Percentiles rank a stretch among this genome's conserved stretches.
phyloP scores from a whole-genome alignment of 2,888 invertebrate species.

The Beris morrisii region DNA sequence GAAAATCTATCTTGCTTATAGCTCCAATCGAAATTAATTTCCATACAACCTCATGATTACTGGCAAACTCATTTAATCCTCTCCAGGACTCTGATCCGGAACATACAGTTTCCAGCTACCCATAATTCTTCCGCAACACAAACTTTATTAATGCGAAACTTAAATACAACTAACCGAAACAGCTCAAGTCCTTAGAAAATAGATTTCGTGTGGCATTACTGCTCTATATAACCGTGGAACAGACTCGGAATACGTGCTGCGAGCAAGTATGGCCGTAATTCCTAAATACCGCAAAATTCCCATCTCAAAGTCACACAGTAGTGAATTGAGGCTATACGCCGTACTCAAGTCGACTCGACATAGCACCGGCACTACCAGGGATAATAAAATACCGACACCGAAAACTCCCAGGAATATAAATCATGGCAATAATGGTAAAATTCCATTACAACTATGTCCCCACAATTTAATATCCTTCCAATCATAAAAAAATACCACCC shows the following conservation, averaged over 20 bases:
- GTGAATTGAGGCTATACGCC: too few species aligned
- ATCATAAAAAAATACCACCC: constrained; percentile 29
- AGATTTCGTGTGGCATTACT: too few species aligned
- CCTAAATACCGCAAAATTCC: constrained; percentile 25
- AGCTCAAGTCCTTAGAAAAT: neutral
- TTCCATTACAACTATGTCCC: constrained; percentile 33
- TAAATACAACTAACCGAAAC: constrained; percentile 22
- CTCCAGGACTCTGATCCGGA: too few species aligned
- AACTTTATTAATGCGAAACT: constrained; percentile 26
- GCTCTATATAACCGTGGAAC: too few species aligned
- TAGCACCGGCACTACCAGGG: neutral
- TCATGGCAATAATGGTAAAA: constrained; percentile 29
- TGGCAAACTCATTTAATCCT: too few species aligned
- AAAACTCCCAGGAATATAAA: constrained; percentile 29
- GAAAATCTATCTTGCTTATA: too few species aligned
- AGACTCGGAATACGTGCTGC: too few species aligned
- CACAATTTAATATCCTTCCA: constrained; percentile 32
- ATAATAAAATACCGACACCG: constrained; percentile 27
- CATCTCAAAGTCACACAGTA: too few species aligned
- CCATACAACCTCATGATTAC: too few species aligned
- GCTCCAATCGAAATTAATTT: too few species aligned
- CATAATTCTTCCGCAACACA: constrained; percentile 19
- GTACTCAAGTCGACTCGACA: too few species aligned
- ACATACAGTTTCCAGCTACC: too few species aligned
- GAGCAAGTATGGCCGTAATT: constrained; percentile 1